These are phyloP conservation scores for Erebia aethiops DNA, from an alignment of 2,888 invertebrate species.

Conservation along the genomic window DNA sequence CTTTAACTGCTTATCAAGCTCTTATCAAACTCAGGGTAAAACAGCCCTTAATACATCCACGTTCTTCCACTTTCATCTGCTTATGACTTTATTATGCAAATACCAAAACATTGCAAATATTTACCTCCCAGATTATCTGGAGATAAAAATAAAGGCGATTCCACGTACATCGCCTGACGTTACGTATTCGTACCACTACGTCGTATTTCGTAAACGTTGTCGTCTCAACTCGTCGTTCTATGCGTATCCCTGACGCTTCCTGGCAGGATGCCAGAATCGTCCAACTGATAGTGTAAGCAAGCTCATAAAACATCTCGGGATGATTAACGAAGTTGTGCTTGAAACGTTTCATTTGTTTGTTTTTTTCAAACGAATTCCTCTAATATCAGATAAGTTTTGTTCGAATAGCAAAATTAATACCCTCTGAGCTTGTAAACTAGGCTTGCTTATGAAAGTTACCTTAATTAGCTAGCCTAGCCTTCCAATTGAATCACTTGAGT, in stretches of 20 bases:
- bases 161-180: constrained; percentile 22
- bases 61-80: neutral
- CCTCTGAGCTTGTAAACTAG: too few species aligned
- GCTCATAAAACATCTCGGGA: neutral
- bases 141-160: constrained; percentile 33
- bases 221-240: constrained; percentile 11
- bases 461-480: too few species aligned
- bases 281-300: constrained; percentile 42
- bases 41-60: neutral
- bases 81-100: neutral
- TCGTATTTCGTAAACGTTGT: constrained; percentile 28
- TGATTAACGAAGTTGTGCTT: neutral
- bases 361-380: neutral
- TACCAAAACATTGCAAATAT: constrained; percentile 28
- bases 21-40: neutral
- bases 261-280: constrained; percentile 41
- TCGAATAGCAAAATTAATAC: too few species aligned
- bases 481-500: too few species aligned
- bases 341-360: constrained; percentile 5
- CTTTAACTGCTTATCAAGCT: neutral
- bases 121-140: constrained; percentile 27
- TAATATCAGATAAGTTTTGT: neutral
- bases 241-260: constrained; percentile 30
- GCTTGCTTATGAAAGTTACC: too few species aligned
- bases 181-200: constrained; percentile 23